Conservation (phyloP, 2,888 invertebrate genomes). For the Drosophila anomelani region DNA sequence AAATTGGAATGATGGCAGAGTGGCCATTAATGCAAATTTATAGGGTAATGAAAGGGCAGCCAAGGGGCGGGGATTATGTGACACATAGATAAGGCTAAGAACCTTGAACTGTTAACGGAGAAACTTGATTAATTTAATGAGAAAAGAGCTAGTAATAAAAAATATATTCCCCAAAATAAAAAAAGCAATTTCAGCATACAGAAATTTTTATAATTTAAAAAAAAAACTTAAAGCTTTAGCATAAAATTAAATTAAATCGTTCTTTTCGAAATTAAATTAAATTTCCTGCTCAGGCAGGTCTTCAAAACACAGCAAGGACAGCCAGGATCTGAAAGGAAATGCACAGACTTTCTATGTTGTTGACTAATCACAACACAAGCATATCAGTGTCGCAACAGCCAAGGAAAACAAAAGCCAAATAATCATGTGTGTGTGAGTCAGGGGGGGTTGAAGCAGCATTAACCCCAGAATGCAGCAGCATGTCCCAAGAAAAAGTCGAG, state of each 20-base stretch:
- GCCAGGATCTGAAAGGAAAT: slow-evolving; percentile 19
- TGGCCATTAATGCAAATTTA: slow-evolving; percentile 63
- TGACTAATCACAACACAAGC: slow-evolving; percentile 61
- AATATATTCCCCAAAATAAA: neutral
- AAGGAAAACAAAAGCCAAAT: slow-evolving; percentile 51
- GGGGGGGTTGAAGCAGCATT: slow-evolving; percentile 22
- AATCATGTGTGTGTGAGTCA: slow-evolving; percentile 11
- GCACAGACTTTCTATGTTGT: slow-evolving; percentile 33
- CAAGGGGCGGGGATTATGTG: slow-evolving; percentile 1
- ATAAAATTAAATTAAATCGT: neutral
- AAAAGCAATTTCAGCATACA: too few relatives aligned
- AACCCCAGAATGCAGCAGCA: slow-evolving; percentile 47
- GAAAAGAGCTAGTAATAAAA: neutral
- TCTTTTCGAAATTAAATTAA: neutral
- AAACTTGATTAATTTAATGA: slow-evolving; percentile 3
- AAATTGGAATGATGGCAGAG: slow-evolving; percentile 51
- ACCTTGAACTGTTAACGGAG: slow-evolving; percentile 11
- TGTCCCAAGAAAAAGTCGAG: slow-evolving; percentile 54
- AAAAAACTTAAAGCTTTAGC: neutral
- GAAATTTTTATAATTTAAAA: neutral
- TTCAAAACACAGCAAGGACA: slow-evolving; percentile 19
- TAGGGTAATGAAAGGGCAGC: slow-evolving; percentile 38
- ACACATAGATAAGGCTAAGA: slow-evolving; percentile 12
- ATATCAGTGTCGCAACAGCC: slow-evolving; percentile 63
- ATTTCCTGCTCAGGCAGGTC: neutral